Percentiles rank a stretch among this genome's conserved stretches.
phyloP scores from a whole-genome alignment of 2,888 invertebrate species.

The Ophioninae sp. region DNA sequence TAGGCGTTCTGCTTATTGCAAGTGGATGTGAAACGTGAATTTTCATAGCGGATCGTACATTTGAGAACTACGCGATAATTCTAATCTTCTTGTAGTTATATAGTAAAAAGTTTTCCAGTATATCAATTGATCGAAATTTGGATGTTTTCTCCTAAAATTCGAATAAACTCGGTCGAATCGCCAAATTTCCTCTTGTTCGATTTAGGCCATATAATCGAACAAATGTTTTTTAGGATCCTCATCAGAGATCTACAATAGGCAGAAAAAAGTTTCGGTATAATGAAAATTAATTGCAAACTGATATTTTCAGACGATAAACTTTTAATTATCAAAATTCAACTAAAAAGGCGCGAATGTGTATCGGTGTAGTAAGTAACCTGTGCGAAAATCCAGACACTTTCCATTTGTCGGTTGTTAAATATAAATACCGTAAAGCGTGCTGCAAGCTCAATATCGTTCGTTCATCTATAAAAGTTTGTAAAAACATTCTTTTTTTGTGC shows the following conservation, averaged over 20 bases:
- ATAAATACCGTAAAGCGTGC: not conserved
- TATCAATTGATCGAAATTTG: not conserved
- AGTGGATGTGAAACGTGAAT: not conserved
- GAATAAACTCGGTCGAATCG: not conserved
- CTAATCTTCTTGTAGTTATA: not conserved
- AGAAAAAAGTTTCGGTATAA: not conserved
- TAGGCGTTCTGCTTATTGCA: not conserved
- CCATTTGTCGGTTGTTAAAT: not conserved
- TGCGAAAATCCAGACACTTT: not conserved
- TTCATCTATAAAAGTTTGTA: constrained; percentile 1
- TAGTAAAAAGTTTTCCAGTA: not conserved
- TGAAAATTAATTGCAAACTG: not conserved
- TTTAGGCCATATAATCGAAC: not conserved
- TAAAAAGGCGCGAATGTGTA: not conserved
- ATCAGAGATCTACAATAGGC: not conserved
- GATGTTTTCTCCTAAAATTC: not conserved
- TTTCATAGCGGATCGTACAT: not conserved
- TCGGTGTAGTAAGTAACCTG: not conserved
- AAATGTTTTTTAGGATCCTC: not conserved
- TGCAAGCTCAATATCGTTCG: not conserved
- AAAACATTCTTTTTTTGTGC: constrained; percentile 16
- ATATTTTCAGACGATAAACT: not conserved
- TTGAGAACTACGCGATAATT: not conserved
- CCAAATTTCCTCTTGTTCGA: not conserved
- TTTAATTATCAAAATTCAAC: not conserved